Evolutionary conservation across 2,797 vertebrate species (phyloP), one percentile per base, ranked within the genome.

Genomic region (Epinephelus awoara): DNA sequence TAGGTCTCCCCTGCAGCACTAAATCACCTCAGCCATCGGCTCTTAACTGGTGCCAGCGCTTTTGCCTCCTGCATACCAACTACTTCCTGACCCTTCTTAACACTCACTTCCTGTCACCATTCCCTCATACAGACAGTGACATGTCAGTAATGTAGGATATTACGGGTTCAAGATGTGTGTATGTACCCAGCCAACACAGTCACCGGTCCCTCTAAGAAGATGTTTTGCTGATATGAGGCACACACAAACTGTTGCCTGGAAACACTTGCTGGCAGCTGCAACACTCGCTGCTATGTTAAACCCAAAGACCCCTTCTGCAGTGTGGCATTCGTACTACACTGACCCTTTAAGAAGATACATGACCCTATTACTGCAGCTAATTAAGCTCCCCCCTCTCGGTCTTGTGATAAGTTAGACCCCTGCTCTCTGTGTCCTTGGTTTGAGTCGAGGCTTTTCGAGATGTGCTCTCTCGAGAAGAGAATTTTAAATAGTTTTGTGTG

Each of bases 311-410:
- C 80, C 68, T 67, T 67, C 51, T 64, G 61, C 77, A 74, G 65
- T 12, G 63, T 64, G 74, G 70, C 52, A 54, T 56, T 58, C 75
- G 5, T 38, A 65, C 66, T 42, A 72, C 47, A 72, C 72, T 84
- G 87, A 92, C 85, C 89, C 77, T 88, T 85, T 90, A 89, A 90
- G 90, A 93, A 90, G 85, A 92, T 63, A 58, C 80, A 83, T 77
- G 88, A 92, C 91, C 92, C 82, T 75, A 89, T 93, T 92, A 90
- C 77, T 83, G 77, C 67, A 77, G 79, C 72, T 93, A 93, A 93
- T 92, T 94, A 93, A 89, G 42, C 79, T 82, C 78, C 69, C 40
- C 65, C 69, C 70, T 67, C 58, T 71, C 27, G 0, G 72, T 46
- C 62, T 68, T 78, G 68, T 23, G 90, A 89, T 90, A 90, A 91